Evolutionary conservation across 2,888 invertebrate genomes (phyloP).

Genomic region (Nymphalis polychloros): DNA sequence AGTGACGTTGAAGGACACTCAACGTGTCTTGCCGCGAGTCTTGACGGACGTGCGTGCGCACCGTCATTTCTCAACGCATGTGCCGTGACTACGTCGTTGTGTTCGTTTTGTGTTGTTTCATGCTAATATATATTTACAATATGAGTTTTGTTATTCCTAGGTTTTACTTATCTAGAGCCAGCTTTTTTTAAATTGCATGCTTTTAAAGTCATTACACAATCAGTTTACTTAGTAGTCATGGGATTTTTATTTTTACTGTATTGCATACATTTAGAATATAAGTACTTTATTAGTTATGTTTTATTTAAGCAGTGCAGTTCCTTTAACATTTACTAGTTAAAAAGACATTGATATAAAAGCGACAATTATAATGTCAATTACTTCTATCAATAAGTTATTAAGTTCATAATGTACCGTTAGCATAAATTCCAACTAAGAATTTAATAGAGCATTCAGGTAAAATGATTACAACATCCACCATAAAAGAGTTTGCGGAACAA

Average conservation of each 20-base stretch:
- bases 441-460: constrained; percentile 35
- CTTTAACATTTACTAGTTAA: no score
- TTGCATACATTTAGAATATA: neutral
- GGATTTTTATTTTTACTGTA: neutral
- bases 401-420: constrained; percentile 16
- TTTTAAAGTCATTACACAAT: constrained; percentile 6
- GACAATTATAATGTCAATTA: constrained; percentile 13
- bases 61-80: constrained; percentile 34
- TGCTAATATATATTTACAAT: constrained; percentile 26
- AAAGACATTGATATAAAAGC: no score
- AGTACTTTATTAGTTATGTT: no score
- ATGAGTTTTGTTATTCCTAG: constrained; percentile 14
- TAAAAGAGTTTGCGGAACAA: constrained; percentile 26
- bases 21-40: constrained; percentile 12
- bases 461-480: constrained; percentile 34
- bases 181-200: constrained; percentile 1
- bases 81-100: constrained; percentile 28
- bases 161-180: neutral
- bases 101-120: constrained; percentile 22
- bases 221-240: neutral
- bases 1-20: constrained; percentile 35
- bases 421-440: constrained; percentile 31
- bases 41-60: constrained; percentile 35
- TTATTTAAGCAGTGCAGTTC: neutral
- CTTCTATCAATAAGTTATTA: constrained; percentile 15